Base-by-base conservation (phyloP, 2,888 invertebrate species). In the Abrostola tripartita region DNA sequence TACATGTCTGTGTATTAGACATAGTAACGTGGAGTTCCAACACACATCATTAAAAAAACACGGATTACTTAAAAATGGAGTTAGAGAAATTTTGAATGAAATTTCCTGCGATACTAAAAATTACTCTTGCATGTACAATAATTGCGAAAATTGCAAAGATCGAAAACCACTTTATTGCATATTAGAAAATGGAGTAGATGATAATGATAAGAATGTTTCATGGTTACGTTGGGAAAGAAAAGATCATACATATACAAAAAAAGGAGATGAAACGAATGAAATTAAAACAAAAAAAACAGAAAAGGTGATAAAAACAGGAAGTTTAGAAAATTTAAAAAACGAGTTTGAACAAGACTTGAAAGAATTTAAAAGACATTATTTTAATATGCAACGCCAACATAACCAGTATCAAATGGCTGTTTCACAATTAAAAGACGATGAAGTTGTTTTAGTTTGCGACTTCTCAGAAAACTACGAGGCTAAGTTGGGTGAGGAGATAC, bases 401-500 rank as follows among this genome's bases (percentile, higher is more conserved):
- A 35, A n/a, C 5, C 24, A 56, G 10, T 56, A 56, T 49, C 56
- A 35, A 11, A 24, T 5, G 2, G 9, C 9, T 5, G 7, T 49
- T 40, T 40, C 40, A 40, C 9, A 40, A 40, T 2, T 40, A 57
- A 57, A 57, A 9, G n/a, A 9, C 6, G 52, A 56, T 24, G 61
- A 61, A 56, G 52, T 35, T n/a, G 49, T 65, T 37, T 12, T 60
- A 5, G 37, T 65, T 8, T 65, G 65, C 47, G 56, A 65, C 10
- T 65, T 60, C 52, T 65, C 64, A n/a, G 65, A 65, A 37, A 65
- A 60, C 35, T 60, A 54, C 47, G 59, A 60, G 41, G 12, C 51
- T 11, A 65, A 65, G 55, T 14, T 52, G 35, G 38, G 51, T n/a
- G 44, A 60, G 41, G 60, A 65, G 38, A 60, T 65, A 60, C 65